These are phyloP conservation scores for Acipenser oxyrinchus DNA, from an alignment of 2,797 vertebrate species.

Conservation along the genomic window DNA sequence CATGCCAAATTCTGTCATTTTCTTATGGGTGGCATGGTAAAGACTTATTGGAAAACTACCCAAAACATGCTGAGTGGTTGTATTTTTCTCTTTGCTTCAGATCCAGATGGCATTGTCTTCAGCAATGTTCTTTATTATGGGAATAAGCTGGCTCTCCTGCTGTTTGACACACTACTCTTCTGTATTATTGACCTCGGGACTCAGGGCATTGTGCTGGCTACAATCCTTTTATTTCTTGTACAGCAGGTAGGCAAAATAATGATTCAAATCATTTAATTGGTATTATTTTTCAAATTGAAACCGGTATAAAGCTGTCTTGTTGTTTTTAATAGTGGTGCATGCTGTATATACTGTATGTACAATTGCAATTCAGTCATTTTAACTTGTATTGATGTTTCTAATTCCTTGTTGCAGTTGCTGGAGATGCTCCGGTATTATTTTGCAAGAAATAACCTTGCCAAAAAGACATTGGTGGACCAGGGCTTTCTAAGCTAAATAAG, in stretches of 20 bases:
- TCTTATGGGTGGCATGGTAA: no score
- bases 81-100: slow-evolving; percentile 9
- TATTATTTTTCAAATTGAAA: no score
- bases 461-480: slow-evolving; percentile 27
- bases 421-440: slow-evolving; percentile 4
- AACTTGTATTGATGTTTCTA: not conserved
- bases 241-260: slow-evolving; percentile 18
- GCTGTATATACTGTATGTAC: not conserved
- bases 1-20: no score
- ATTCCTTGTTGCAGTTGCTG: slow-evolving; percentile 16
- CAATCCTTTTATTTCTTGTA: slow-evolving; percentile 7
- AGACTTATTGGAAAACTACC: slow-evolving; percentile 16
- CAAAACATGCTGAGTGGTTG: no score
- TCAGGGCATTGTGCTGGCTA: slow-evolving; percentile 7
- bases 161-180: slow-evolving; percentile 22
- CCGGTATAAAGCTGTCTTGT: no score
- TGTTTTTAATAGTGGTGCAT: no score
- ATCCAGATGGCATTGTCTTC: slow-evolving; percentile 8
- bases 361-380: not conserved
- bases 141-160: slow-evolving; percentile 13
- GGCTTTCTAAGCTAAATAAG: slow-evolving; percentile 20
- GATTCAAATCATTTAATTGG: no score
- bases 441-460: slow-evolving; percentile 24
- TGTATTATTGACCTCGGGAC: slow-evolving; percentile 17
- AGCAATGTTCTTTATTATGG: slow-evolving; percentile 24